Conservation (phyloP, 2,113 vertebrate genomes). For the Corydoras sp. region DNA sequence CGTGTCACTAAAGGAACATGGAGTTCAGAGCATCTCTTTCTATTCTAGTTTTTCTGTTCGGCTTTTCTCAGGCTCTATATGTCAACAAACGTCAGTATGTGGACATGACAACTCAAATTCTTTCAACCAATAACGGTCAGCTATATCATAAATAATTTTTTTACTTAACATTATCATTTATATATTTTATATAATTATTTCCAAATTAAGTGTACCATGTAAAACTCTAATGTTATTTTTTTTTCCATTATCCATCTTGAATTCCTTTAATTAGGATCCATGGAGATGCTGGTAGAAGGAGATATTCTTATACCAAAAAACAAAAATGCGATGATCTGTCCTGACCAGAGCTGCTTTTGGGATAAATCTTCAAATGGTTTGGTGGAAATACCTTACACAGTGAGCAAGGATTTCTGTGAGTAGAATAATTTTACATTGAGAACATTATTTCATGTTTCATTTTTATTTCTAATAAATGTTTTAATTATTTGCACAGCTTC, state of each 20-base stretch:
- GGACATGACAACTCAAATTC: conserved; percentile 33
- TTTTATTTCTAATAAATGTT: not conserved
- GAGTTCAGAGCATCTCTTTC: conserved; percentile 1
- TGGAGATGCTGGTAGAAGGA: no score
- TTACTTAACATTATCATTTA: not conserved
- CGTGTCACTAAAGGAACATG: not conserved
- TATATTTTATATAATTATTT: no score
- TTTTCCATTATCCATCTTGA: no score
- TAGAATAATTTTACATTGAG: conserved; percentile 21
- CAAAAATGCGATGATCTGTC: no score
- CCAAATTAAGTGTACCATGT: no score
- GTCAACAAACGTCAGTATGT: conserved; percentile 6
- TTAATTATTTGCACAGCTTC: not conserved
- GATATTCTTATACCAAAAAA: no score
- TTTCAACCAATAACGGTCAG: conserved; percentile 39
- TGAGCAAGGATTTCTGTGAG: not conserved
- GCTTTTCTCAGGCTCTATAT: conserved; percentile 10
- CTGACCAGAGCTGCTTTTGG: no score
- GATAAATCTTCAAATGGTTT: no score
- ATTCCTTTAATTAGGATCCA: no score
- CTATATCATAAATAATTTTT: not conserved
- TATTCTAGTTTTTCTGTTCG: not conserved
- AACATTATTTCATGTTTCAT: not conserved
- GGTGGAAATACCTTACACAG: no score
- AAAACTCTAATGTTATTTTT: no score